Evolutionary conservation across 2,113 vertebrate species (phyloP), one percentile per base, ranked within the genome.

Genomic region (Anarrhichthys ocellatus): DNA sequence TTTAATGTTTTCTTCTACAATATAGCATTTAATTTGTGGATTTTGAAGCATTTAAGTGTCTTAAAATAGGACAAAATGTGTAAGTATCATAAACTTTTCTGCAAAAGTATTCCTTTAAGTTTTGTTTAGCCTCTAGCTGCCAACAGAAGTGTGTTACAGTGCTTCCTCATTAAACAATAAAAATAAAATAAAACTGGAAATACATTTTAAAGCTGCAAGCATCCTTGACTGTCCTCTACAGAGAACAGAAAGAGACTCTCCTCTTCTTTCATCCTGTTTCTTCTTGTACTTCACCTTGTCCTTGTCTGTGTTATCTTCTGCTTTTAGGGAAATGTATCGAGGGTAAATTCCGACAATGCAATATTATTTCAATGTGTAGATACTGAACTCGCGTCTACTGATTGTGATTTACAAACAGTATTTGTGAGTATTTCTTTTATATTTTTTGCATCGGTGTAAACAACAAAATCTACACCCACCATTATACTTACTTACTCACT

Each of bases 161-260:
- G 20, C 50, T 22, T 52, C 50, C 50, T 52, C 50, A 22, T 22
- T 52, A 22, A 22, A 20, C 27, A 58, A 27, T 46, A 75, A 52
- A 38, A 32, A 73, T 66, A 32, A 88, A 65, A 78, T 73, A 62
- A 61, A 38, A 48, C 20, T 44, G 34, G 36, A 67, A 64, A 85
- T 70, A 83, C 27, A 59, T 58, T 87, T 77, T 67, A 88, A 85
- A 83, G 79, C 82, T 65, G 34, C 67, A 24, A 20, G 63, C 32
- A 87, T 84, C 87, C 85, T 85, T 76, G 85, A 84, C 46, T 65
- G 82, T 78, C 85, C 75, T 89, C 67, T 38, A 65, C 54, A 64
- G 24, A 80, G 54, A 64, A 56, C 11, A 83, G 59, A 87, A 54
- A 66, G 67, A 50, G 40, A 46, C 81, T 67, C 74, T 82, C 59